Percentiles rank a stretch among this genome's conserved stretches.
phyloP scores from a whole-genome alignment of 2,888 invertebrate genomes.

The Seira sanloemensis region DNA sequence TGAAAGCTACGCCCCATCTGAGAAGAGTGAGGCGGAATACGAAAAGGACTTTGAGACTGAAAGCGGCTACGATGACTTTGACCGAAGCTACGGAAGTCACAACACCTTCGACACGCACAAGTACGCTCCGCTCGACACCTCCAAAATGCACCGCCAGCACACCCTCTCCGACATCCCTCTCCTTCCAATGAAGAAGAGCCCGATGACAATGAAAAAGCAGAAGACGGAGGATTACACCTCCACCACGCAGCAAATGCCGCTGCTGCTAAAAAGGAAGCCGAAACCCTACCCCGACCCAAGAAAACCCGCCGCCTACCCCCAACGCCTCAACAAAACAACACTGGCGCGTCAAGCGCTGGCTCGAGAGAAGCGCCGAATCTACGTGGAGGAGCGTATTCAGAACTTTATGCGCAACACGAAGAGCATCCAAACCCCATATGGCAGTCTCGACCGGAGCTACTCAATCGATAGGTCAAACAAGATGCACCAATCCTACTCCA shows the following conservation, averaged over 20 bases:
- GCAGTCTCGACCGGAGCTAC: constrained; percentile 46
- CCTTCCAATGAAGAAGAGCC: constrained; percentile 34
- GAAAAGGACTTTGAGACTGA: constrained; percentile 58
- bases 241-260: constrained; percentile 6
- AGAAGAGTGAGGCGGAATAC: constrained; percentile 42
- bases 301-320: constrained; percentile 71
- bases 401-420: constrained; percentile 70
- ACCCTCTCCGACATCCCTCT: constrained; percentile 33
- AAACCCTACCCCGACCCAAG: constrained; percentile 67
- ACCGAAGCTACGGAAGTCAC: constrained; percentile 34
- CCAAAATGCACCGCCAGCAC: constrained; percentile 28
- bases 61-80: constrained; percentile 55
- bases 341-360: constrained; percentile 72
- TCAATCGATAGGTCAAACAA: constrained; percentile 46
- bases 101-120: background rate
- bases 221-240: constrained; percentile 51
- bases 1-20: constrained; percentile 32
- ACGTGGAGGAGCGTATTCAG: constrained; percentile 73
- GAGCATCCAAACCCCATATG: constrained; percentile 58
- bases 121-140: background rate
- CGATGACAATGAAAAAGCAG: constrained; percentile 39
- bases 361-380: constrained; percentile 71
- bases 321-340: constrained; percentile 73
- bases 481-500: constrained; percentile 20
- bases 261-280: constrained; percentile 39